phyloP scores from a whole-genome alignment of 2,113 vertebrate species.

The Ifrita kowaldi region DNA sequence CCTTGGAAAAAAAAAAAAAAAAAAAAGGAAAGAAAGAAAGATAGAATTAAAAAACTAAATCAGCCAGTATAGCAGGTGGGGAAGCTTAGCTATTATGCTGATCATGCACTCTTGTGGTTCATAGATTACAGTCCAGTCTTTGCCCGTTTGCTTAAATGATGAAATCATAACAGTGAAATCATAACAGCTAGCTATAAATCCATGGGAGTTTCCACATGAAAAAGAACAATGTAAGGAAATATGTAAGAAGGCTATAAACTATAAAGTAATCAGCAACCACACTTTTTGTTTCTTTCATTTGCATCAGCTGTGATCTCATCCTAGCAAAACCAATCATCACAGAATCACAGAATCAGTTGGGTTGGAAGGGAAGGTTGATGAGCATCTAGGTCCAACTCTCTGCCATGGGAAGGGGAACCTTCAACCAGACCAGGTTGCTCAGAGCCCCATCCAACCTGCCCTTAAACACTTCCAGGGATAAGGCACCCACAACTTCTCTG shows the following conservation, averaged over 20 bases:
- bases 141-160: not conserved
- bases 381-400: not conserved
- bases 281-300: not conserved
- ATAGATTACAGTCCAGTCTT: not conserved
- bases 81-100: not conserved
- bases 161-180: not conserved
- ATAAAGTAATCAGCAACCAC: not conserved
- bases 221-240: not conserved
- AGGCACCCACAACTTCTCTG: not conserved
- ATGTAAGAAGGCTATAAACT: not conserved
- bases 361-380: not conserved
- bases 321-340: not conserved
- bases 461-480: not conserved
- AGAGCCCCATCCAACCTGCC: not conserved
- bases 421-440: not conserved
- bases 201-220: not conserved
- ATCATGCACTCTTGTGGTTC: not conserved
- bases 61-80: not conserved
- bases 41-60: not conserved
- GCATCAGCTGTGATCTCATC: not conserved
- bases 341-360: not conserved
- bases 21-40: too few relatives aligned
- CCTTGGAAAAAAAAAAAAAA: not conserved
- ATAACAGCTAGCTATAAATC: not conserved
- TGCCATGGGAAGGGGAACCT: too few relatives aligned